These are phyloP conservation scores for Zootermopsis nevadensis DNA, from an alignment of 2,888 invertebrate species.

Conservation along the genomic window DNA sequence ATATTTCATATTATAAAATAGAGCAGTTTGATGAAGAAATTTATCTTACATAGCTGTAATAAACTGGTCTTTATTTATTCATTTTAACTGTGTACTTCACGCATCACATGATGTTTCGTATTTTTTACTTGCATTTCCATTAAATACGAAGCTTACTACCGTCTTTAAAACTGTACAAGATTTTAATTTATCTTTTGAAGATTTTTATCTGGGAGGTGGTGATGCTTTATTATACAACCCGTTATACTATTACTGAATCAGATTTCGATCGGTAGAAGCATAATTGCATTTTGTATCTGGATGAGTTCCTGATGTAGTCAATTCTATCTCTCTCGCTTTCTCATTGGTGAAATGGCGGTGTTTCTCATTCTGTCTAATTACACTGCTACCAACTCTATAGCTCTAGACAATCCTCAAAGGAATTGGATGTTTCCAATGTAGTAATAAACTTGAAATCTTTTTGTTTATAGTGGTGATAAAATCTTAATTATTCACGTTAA, in stretches of 20 bases:
- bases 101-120: neutral
- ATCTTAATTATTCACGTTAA: no score
- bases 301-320: neutral
- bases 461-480: no score
- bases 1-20: neutral
- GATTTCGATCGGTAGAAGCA: conserved; percentile 25
- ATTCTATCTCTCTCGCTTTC: neutral
- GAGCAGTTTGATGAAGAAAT: neutral
- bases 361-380: conserved; percentile 5
- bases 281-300: conserved; percentile 35
- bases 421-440: no score
- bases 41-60: neutral
- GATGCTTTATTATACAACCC: conserved; percentile 24
- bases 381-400: neutral
- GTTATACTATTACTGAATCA: conserved; percentile 37
- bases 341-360: neutral
- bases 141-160: neutral
- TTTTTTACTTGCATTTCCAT: neutral
- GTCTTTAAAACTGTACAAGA: neutral
- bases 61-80: neutral
- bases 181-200: conserved; percentile 34
- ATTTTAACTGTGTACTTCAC: neutral
- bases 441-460: no score
- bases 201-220: conserved; percentile 17
- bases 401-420: no score